A percentile compares a stretch with the other conserved stretches of the same genome.
phyloP scores from a whole-genome alignment of 2,888 invertebrate genomes.

The Nipponacmea schrenckii region DNA sequence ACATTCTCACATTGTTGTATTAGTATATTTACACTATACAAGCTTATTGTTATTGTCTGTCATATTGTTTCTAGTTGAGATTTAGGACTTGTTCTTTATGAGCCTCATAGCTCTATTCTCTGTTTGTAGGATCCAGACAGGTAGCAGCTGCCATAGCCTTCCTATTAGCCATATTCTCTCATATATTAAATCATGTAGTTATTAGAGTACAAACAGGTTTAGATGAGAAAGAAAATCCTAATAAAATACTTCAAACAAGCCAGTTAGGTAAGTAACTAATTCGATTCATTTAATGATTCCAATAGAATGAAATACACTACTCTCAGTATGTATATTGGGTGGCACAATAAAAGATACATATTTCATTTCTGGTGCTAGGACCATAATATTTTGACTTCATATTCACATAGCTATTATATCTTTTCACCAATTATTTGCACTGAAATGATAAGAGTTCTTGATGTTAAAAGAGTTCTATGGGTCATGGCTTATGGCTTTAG shows the following conservation, averaged over 20 bases:
- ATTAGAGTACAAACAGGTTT: constrained; percentile 63
- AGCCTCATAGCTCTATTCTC: background rate
- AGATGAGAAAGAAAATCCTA: constrained; percentile 60
- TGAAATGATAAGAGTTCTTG: too few species aligned
- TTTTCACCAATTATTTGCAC: too few species aligned
- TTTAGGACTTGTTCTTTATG: too few species aligned
- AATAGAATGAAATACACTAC: background rate
- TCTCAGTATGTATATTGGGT: background rate
- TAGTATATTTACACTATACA: too few species aligned
- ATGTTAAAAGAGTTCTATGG: too few species aligned
- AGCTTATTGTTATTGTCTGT: too few species aligned
- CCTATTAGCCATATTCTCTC: constrained; percentile 83
- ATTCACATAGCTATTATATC: background rate
- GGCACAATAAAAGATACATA: background rate
- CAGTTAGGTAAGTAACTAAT: background rate
- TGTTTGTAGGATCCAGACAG: constrained; percentile 75
- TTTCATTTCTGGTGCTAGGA: background rate
- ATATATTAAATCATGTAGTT: constrained; percentile 69
- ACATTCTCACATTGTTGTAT: too few species aligned
- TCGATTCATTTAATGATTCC: background rate
- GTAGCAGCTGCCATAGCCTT: constrained; percentile 86
- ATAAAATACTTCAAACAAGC: constrained; percentile 43
- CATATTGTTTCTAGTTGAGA: too few species aligned
- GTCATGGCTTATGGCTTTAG: too few species aligned
- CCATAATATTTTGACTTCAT: background rate